Evolutionary conservation across 1,140 invertebrate species (phyloP), one percentile per base, ranked within the genome.

Genomic region (Parapsyche elsis): DNA sequence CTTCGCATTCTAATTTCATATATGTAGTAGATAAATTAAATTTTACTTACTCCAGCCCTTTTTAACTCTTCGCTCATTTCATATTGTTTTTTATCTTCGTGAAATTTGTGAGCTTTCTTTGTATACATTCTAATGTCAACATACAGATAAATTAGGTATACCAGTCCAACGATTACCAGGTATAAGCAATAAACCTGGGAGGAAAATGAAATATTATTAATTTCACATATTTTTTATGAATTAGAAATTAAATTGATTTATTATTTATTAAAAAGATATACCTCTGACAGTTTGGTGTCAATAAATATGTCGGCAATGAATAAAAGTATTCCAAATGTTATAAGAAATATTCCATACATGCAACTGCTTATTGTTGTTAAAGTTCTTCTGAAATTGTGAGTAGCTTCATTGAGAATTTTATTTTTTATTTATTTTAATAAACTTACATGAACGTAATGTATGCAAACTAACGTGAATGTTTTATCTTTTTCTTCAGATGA

Each of bases 331-430:
- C 92, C 93, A 10, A 93, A 84, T 38, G 92, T 92, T 5, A 94
- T 88, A 74, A 94, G 85, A 81, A 93, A 90, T 57, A 93, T 88
- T 70, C 92, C 92, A 84, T 94, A 94, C 71, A 93, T 91, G 78
- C 89, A 90, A 84, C 92, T 92, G 26, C 90, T 80, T 44, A 91
- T 90, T n/a, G 89, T 86, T 0, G 90, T 89, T 53, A 93, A 81
- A 83, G 90, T 90, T 81, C 88, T 87, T 78, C 92, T 93, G 88
- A 77, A 89, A 89, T 79, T 53, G 19, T 46, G 1, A 38, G 7
- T 19, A 67, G 21, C 21, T 21, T 19, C 16, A 53, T 53, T 12
- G 16, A 23, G 26, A 67, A 67, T 19, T 19, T 61, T 21, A 2
- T 61, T 61, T 9, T 9, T 9, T 19, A 61, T 61, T 61, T 19